Evolutionary conservation across 1,140 invertebrate species (phyloP).

Genomic region (Arctopsyche grandis): DNA sequence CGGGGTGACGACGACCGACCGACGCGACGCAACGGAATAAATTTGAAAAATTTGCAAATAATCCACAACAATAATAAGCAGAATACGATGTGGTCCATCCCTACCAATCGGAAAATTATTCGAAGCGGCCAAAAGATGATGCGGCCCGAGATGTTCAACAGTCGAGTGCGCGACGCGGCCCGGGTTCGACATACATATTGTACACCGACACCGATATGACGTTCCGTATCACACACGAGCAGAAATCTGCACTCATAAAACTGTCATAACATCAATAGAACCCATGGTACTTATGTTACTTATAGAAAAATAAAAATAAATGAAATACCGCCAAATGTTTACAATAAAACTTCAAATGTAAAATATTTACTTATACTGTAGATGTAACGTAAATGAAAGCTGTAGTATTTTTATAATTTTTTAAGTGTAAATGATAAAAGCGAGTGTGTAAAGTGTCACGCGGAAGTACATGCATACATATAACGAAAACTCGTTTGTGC

Average conservation of each 20-base stretch:
- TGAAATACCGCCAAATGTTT: too few species aligned
- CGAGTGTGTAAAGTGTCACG: constrained; percentile 26
- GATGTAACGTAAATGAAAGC: too few species aligned
- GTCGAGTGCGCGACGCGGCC: constrained; percentile 15
- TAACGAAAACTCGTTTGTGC: constrained; percentile 29
- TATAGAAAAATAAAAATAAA: too few species aligned
- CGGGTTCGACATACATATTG: constrained; percentile 1
- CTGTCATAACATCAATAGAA: neutral
- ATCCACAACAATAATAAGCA: neutral
- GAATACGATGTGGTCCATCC: neutral
- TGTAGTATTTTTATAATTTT: too few species aligned
- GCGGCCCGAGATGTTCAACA: constrained; percentile 31
- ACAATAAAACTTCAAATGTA: too few species aligned
- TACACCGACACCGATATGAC: neutral
- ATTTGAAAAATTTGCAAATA: neutral
- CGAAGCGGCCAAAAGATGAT: constrained; percentile 29
- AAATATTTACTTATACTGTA: too few species aligned
- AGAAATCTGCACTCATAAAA: neutral
- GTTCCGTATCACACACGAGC: neutral
- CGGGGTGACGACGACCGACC: neutral
- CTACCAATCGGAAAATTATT: constrained; percentile 28
- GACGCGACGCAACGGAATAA: neutral
- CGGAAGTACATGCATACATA: constrained; percentile 38
- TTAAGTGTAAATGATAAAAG: neutral
- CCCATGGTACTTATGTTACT: neutral